These are phyloP conservation scores for Limnothrissa miodon DNA, from an alignment of 2,113 vertebrate genomes.

Conservation along the genomic window DNA sequence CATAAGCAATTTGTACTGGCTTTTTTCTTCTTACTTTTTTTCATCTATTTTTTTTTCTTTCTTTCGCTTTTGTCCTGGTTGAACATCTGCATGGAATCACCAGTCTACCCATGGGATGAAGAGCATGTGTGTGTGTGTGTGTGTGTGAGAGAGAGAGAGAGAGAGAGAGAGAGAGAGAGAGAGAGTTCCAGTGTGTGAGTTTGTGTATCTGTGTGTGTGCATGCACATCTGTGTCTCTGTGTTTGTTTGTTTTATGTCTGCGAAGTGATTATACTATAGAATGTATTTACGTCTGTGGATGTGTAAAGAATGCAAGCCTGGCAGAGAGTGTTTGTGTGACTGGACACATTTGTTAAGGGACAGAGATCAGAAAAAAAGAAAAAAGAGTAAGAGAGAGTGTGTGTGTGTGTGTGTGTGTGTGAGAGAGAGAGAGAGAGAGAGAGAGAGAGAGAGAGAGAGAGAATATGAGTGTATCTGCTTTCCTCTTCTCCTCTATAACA, in stretches of 20 bases:
- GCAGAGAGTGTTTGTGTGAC: neutral
- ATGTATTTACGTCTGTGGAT: constrained; percentile 38
- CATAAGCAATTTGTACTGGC: constrained; percentile 56
- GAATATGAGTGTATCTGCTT: neutral
- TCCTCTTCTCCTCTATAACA: neutral
- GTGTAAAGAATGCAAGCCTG: neutral
- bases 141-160: constrained; percentile 53
- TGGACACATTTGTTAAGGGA: neutral
- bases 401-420: no score
- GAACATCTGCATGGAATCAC: constrained; percentile 62
- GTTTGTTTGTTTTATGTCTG: constrained; percentile 18
- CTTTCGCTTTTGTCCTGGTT: constrained; percentile 49
- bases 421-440: neutral
- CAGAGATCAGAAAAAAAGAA: neutral
- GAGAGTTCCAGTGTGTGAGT: constrained; percentile 56
- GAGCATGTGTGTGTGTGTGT: constrained; percentile 53
- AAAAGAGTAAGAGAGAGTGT: neutral
- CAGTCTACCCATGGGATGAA: constrained; percentile 44
- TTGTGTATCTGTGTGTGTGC: neutral
- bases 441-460: neutral
- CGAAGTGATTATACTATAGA: neutral
- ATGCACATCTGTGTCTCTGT: neutral
- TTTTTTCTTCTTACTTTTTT: constrained; percentile 33
- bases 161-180: constrained; percentile 61
- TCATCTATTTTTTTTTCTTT: constrained; percentile 45